phyloP scores from a whole-genome alignment of 2,888 invertebrate genomes.

The Xestia sexstrigata region DNA sequence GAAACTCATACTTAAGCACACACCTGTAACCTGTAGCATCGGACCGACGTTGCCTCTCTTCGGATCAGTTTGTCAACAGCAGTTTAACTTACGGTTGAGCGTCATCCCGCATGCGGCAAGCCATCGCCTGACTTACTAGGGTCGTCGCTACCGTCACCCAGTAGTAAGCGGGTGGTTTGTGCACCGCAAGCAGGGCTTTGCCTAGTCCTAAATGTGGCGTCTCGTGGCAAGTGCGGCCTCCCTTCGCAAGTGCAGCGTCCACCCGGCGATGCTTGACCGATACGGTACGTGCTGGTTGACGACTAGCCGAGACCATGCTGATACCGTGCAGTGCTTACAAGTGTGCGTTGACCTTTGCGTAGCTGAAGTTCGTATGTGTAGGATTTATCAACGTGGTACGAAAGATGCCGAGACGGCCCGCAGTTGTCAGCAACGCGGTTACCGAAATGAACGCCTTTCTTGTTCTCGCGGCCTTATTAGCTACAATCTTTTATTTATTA shows the following conservation, averaged over 20 bases:
- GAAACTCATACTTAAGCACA: too few relatives aligned
- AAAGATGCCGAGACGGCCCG: not conserved
- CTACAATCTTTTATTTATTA: conserved; percentile 26
- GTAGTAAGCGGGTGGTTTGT: not conserved
- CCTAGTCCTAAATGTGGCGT: not conserved
- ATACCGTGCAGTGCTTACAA: not conserved
- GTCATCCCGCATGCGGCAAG: not conserved
- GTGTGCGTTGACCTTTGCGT: conserved; percentile 1
- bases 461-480: conserved; percentile 24
- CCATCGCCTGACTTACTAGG: not conserved
- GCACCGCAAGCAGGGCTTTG: not conserved
- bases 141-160: not conserved
- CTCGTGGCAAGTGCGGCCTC: too few relatives aligned
- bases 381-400: not conserved
- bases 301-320: not conserved
- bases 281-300: not conserved
- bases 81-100: not conserved
- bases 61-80: not conserved
- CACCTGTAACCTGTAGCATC: not conserved
- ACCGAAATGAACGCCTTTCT: conserved; percentile 21
- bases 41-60: not conserved
- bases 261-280: not conserved
- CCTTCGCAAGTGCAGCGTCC: too few relatives aligned
- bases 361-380: not conserved
- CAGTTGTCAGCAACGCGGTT: conserved; percentile 22